Evolutionary conservation across 2,888 invertebrate species (phyloP).

Genomic region (Hydriomena furcata): DNA sequence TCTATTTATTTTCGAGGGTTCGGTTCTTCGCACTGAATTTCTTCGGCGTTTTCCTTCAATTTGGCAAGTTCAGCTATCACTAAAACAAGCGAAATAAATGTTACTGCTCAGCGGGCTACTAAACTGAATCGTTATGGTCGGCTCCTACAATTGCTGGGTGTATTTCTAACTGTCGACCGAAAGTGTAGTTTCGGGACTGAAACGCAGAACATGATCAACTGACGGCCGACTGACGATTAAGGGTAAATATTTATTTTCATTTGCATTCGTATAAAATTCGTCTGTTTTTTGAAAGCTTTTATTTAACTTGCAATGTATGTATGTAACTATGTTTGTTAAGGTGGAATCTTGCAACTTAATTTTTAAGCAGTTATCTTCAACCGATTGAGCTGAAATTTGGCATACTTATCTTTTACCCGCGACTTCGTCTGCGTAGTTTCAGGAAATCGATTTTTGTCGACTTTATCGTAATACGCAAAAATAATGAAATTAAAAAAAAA

Average conservation of each 20-base stretch:
- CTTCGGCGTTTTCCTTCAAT: slow-evolving; percentile 15
- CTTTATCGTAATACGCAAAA: no score
- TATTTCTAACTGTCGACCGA: slow-evolving; percentile 9
- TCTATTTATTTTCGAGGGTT: background rate
- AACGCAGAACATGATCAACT: slow-evolving; percentile 15
- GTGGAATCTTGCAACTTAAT: no score
- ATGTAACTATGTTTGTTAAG: no score
- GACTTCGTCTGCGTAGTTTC: no score
- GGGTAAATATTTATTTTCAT: slow-evolving; percentile 11
- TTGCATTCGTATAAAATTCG: no score
- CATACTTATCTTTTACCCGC: no score
- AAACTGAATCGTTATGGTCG: slow-evolving; percentile 29
- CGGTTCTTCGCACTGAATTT: background rate
- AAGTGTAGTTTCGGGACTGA: slow-evolving; percentile 13
- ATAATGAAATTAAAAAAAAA: no score
- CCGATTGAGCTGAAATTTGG: no score
- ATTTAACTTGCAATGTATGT: no score
- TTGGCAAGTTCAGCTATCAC: slow-evolving; percentile 15
- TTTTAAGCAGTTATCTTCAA: no score
- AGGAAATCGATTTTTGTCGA: no score
- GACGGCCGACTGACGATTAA: slow-evolving; percentile 6
- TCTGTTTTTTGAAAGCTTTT: no score
- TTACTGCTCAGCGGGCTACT: slow-evolving; percentile 27
- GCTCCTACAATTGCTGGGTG: slow-evolving; percentile 16
- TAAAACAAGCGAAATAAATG: slow-evolving; percentile 26